Conservation (phyloP, 2,113 vertebrate species). For the Hippocampus zosterae region DNA sequence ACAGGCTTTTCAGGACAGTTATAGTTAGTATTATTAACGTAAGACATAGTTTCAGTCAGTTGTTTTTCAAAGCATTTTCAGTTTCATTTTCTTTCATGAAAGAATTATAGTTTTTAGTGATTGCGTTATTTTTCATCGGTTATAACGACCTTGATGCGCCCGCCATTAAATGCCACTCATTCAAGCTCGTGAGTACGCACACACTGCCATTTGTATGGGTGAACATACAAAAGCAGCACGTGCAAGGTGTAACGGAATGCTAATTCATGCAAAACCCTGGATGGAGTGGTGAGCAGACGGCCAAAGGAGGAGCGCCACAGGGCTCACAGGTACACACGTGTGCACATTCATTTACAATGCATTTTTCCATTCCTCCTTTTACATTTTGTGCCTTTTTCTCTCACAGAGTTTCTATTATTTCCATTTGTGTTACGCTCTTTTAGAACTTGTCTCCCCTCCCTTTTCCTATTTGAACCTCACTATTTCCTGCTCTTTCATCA, state of each 20-base stretch:
- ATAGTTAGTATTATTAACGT: no score
- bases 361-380: conserved; percentile 13
- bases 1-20: no score
- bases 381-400: not conserved
- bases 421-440: conserved; percentile 4
- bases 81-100: no score
- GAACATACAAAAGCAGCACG: conserved; percentile 37
- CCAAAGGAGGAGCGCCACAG: conserved; percentile 52
- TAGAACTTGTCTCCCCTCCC: conserved; percentile 33
- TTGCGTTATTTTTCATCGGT: not conserved
- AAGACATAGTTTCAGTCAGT: no score
- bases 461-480: conserved; percentile 42
- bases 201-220: conserved; percentile 28
- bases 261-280: conserved; percentile 64
- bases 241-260: conserved; percentile 61
- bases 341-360: conserved; percentile 16
- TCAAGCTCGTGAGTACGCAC: conserved; percentile 26
- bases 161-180: conserved; percentile 36
- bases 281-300: conserved; percentile 61
- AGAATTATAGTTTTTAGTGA: no score
- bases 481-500: conserved; percentile 65
- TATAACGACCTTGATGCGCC: conserved; percentile 17
- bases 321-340: conserved; percentile 42
- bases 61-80: no score
- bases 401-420: conserved; percentile 5